A percentile compares a stretch with the other conserved stretches of the same genome.
Conservation (phyloP, 2,888 invertebrate genomes). For the Proisotoma minuta region DNA sequence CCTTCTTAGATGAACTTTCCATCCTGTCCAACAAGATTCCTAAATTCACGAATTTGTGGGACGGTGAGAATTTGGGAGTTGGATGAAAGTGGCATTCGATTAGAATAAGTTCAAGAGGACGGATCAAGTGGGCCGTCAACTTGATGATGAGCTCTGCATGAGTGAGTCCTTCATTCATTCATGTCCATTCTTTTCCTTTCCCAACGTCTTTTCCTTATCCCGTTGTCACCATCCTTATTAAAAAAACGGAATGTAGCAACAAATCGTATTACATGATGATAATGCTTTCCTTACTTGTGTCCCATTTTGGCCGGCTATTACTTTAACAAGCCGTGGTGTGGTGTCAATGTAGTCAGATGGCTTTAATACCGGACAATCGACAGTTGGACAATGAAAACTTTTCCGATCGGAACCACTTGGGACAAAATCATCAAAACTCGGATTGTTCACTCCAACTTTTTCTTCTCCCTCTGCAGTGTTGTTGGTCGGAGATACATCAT, state of each 20-base stretch:
- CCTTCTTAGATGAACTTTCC: too few species aligned
- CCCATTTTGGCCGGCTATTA: not conserved
- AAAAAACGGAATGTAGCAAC: too few species aligned
- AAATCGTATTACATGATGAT: not conserved
- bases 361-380: not conserved
- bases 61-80: not conserved
- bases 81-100: not conserved
- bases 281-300: not conserved
- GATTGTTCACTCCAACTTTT: not conserved
- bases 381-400: slow-evolving; percentile 3
- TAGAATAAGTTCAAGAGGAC: not conserved
- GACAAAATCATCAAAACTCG: slow-evolving; percentile 1
- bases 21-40: not conserved
- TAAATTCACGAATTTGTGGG: not conserved
- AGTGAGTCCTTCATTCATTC: not conserved
- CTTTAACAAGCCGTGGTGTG: too few species aligned
- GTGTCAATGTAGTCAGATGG: not conserved
- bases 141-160: slow-evolving; percentile 3
- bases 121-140: slow-evolving; percentile 4
- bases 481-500: too few species aligned
- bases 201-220: not conserved
- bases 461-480: not conserved
- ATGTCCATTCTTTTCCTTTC: not conserved
- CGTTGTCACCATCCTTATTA: not conserved
- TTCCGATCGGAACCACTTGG: slow-evolving; percentile 3